Percentiles rank a stretch among this genome's conserved stretches.
Evolutionary conservation across 2,888 invertebrate genomes (phyloP).

Genomic region (Allolobophora icterica): DNA sequence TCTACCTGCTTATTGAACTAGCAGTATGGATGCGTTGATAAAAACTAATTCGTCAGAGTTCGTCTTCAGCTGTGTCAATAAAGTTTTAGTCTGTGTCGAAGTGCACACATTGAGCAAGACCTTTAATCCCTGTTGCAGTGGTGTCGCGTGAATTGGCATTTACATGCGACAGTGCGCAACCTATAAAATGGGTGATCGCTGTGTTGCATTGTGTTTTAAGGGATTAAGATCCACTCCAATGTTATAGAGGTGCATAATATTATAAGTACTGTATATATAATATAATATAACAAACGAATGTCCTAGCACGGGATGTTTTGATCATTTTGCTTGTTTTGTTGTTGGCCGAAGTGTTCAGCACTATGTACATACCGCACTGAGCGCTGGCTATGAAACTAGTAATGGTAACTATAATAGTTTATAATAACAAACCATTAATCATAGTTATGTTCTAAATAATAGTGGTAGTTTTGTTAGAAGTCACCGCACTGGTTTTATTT

Average conservation of each 20-base stretch:
- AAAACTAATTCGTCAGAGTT: no score
- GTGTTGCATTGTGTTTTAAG: neutral
- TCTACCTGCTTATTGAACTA: no score
- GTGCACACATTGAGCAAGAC: no score
- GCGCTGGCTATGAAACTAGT: neutral
- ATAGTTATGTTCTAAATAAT: neutral
- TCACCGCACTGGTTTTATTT: neutral
- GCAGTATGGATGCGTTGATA: no score
- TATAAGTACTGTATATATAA: no score
- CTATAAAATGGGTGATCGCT: neutral
- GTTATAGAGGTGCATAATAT: neutral
- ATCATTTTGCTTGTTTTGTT: neutral
- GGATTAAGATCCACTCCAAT: neutral
- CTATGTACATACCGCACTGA: neutral
- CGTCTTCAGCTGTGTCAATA: no score
- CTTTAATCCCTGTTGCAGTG: no score
- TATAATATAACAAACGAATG: no score
- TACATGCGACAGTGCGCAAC: no score
- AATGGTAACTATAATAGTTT: neutral
- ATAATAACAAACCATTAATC: constrained; percentile 17
- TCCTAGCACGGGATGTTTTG: neutral
- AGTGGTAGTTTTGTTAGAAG: neutral
- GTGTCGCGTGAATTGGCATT: no score
- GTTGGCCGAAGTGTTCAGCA: neutral
- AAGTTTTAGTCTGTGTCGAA: no score